Evolutionary conservation across 2,888 invertebrate genomes (phyloP), one percentile per base, ranked within the genome.

Genomic region (Calameuta idolon): DNA sequence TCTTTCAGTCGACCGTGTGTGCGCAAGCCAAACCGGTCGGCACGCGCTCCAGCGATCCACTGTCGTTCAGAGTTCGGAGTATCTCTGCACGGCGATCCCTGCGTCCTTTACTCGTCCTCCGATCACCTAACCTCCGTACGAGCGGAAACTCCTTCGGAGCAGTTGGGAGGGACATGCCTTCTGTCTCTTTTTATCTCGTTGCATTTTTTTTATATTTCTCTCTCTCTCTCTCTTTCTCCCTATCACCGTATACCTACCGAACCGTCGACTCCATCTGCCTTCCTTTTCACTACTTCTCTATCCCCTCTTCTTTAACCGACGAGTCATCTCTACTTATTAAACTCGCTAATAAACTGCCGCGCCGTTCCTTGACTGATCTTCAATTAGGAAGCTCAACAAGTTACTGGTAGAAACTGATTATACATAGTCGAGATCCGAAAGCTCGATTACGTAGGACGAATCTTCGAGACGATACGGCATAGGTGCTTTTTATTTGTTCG

Each of bases 1-100:
- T 75, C 55, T 55, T 9, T 15, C 77, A 75, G 68, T 74, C 55
- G 55, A 80, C 80, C 76, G 83, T 82, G 85, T 79, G 86, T 84
- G 87, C 87, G 84, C 88, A 87, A 85, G 88, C 85, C 87, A 86
- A 89, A 89, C 89, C 89, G 89, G 89, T 89, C 87, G 88, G 87
- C 89, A 89, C 89, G 89, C 87, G 89, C 88, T 83, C 75, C 82
- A 82, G 35, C 75, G 79, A 78, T 83, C 82, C 81, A 74, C 81
- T 74, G 73, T 80, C 75, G 55, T 55, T 55, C 9, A 55, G 55
- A 55, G 55, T 55, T 55, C 55, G 75, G 73, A 79, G 69, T 23
- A 55, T 80, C 55, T 76, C 69, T 73, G 73, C 55, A 71, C 69
- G 78, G 75, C 75, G 71, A 74, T 69, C 73, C 55, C 55, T 69